Evolutionary conservation across 2,888 invertebrate genomes (phyloP).

Genomic region (Uropetala carovei): DNA sequence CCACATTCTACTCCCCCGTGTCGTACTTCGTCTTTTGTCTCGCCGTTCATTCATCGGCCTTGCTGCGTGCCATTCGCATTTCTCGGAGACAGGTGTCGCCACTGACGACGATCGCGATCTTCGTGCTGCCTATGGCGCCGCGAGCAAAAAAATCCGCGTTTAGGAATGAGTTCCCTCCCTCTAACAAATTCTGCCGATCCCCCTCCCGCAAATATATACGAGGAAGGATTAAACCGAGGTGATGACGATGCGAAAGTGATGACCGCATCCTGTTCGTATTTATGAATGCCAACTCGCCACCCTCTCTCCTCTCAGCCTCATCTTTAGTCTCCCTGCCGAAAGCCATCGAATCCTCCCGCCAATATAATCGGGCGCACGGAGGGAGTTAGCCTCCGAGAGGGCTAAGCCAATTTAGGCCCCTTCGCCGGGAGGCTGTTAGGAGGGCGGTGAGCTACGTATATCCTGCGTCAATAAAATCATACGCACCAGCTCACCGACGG

Average conservation of each 20-base stretch:
- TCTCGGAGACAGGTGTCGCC: slow-evolving; percentile 21
- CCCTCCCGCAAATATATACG: background rate
- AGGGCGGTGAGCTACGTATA: slow-evolving; percentile 37
- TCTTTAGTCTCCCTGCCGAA: background rate
- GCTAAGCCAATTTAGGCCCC: slow-evolving; percentile 63
- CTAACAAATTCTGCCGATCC: background rate
- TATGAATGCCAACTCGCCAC: background rate
- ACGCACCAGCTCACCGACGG: slow-evolving; percentile 58
- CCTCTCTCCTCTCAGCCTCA: background rate
- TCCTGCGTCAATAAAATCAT: slow-evolving; percentile 62
- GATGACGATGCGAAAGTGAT: too few relatives aligned
- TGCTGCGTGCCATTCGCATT: background rate
- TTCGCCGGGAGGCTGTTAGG: slow-evolving; percentile 31
- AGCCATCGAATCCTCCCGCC: slow-evolving; percentile 43
- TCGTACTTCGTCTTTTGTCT: slow-evolving; percentile 33
- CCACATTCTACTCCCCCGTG: slow-evolving; percentile 35
- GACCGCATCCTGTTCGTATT: background rate
- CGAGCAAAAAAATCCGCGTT: background rate
- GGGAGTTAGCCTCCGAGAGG: slow-evolving; percentile 1
- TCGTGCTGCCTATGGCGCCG: slow-evolving; percentile 39
- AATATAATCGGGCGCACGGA: slow-evolving; percentile 50
- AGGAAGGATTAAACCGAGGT: background rate
- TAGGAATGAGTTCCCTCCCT: too few relatives aligned
- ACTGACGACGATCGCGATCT: slow-evolving; percentile 18
- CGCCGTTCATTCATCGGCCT: background rate